phyloP scores from a whole-genome alignment of 2,113 vertebrate species.

The Tachysurus vachellii region DNA sequence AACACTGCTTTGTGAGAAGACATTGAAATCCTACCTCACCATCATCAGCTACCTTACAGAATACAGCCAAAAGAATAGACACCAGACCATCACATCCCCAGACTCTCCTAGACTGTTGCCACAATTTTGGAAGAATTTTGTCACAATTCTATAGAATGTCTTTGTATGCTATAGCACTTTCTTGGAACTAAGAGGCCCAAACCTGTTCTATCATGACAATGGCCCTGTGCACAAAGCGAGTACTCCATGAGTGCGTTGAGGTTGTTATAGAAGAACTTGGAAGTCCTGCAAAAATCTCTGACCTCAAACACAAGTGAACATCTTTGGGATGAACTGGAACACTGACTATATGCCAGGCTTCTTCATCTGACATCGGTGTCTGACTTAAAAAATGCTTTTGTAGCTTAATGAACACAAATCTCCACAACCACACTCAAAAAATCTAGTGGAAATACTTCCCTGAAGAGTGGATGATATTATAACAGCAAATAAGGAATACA shows the following conservation, averaged over 20 bases:
- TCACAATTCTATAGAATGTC: neutral
- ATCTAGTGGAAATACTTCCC: neutral
- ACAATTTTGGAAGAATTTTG: neutral
- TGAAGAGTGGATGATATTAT: neutral
- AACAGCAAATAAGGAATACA: neutral
- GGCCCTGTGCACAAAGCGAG: neutral
- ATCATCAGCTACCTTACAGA: neutral
- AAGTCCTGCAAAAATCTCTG: neutral
- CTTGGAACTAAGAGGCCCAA: neutral
- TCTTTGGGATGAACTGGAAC: neutral
- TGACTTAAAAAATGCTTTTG: neutral
- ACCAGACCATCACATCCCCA: neutral
- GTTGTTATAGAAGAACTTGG: neutral
- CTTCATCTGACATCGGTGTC: neutral
- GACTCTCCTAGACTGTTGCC: neutral
- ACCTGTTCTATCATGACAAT: neutral
- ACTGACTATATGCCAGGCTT: neutral
- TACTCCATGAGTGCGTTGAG: neutral
- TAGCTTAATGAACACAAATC: neutral
- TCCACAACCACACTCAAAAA: neutral
- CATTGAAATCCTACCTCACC: conserved; percentile 1
- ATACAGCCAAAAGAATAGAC: neutral
- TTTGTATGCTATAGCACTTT: neutral
- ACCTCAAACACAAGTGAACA: neutral
- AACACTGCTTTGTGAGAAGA: neutral